Evolutionary conservation across 92 coral and sea anemone genomes (phyloP).

Genomic region (Actinostola sp.): DNA sequence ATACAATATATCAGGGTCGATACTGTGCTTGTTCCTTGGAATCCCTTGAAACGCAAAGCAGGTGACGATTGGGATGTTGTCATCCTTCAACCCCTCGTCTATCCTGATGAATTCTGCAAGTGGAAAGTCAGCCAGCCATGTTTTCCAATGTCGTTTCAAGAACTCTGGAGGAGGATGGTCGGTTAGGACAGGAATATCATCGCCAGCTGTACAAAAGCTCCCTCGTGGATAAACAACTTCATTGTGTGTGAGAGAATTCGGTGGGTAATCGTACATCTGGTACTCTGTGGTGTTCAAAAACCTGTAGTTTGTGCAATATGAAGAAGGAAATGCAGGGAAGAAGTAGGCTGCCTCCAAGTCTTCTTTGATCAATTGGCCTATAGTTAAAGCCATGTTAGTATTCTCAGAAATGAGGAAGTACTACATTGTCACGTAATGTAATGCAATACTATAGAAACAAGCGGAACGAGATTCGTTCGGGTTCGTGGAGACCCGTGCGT

Average conservation of each 20-base stretch:
- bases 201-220: slow-evolving; percentile 31
- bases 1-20: slow-evolving; percentile 39
- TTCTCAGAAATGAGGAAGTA: no score
- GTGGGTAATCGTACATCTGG: slow-evolving; percentile 45
- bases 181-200: slow-evolving; percentile 38
- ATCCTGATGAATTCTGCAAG: slow-evolving; percentile 20
- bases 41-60: slow-evolving; percentile 38
- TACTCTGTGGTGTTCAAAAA: slow-evolving; percentile 44
- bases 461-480: no score
- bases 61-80: slow-evolving; percentile 34
- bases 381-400: neutral
- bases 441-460: no score
- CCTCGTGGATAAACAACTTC: slow-evolving; percentile 15
- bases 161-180: slow-evolving; percentile 38
- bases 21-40: slow-evolving; percentile 42
- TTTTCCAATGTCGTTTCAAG: slow-evolving; percentile 50
- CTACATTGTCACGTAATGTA: no score
- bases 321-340: slow-evolving; percentile 24
- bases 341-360: slow-evolving; percentile 34
- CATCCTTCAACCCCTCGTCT: slow-evolving; percentile 59
- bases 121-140: slow-evolving; percentile 53
- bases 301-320: slow-evolving; percentile 29
- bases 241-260: slow-evolving; percentile 3
- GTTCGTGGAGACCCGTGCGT: no score
- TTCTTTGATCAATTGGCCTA: slow-evolving; percentile 23